Evolutionary conservation across 2,888 invertebrate genomes (phyloP).

Genomic region (Phanerotoma sp.): DNA sequence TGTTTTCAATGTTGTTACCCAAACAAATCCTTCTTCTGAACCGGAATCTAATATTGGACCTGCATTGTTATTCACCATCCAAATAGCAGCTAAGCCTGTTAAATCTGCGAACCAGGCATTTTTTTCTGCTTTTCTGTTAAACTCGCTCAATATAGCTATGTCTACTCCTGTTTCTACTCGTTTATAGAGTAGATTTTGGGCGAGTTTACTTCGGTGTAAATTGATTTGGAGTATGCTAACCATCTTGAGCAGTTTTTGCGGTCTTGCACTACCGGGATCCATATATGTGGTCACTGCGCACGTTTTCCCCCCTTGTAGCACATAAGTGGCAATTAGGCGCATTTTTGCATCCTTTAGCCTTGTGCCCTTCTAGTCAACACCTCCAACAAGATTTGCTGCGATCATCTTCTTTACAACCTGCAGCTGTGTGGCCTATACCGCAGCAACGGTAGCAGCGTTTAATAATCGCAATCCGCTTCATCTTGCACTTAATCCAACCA

Average conservation of each 20-base stretch:
- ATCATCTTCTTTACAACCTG: background rate
- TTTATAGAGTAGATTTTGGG: too few relatives aligned
- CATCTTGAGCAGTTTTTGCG: background rate
- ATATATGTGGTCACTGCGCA: background rate
- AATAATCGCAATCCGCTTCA: background rate
- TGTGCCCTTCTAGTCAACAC: background rate
- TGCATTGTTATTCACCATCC: background rate
- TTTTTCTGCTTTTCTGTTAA: too few relatives aligned
- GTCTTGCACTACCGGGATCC: background rate
- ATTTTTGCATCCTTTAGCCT: background rate
- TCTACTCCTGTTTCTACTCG: too few relatives aligned
- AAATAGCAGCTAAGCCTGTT: slow-evolving; percentile 1
- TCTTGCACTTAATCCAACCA: background rate
- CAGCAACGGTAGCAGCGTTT: background rate
- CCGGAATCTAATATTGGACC: background rate
- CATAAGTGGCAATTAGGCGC: background rate
- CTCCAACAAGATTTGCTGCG: background rate
- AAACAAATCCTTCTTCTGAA: background rate
- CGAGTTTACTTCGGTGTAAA: background rate
- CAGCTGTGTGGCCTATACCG: background rate
- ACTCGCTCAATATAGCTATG: too few relatives aligned
- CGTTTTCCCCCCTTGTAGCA: background rate
- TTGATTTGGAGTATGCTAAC: background rate
- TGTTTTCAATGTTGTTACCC: background rate
- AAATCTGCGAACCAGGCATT: background rate